Evolutionary conservation across 2,113 vertebrate species (phyloP), one percentile per base, ranked within the genome.

Genomic region (Austrofundulus limnaeus): DNA sequence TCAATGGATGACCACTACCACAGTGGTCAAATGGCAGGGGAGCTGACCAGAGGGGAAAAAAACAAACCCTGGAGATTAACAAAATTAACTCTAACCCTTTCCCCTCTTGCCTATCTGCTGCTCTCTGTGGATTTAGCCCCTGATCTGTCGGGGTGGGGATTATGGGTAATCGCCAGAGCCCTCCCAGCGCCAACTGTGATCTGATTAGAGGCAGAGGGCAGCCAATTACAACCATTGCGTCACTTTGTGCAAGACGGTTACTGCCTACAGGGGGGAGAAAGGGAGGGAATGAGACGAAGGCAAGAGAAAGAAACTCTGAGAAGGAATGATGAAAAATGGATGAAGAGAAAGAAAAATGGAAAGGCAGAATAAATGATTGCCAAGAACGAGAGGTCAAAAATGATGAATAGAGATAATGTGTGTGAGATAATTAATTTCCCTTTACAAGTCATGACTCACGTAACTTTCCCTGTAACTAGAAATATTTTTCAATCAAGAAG

Each of bases 191-290:
- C 80, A 62, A 69, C 80, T 75, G 74, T 78, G 75, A 82, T 87
- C 75, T 81, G 82, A 88, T 85, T 78, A 70, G 78, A 70, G 67
- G 74, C 75, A 71, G 82, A 87, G 76, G 84, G 74, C 75, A 84
- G 84, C 81, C 90, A 92, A 91, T 91, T 91, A 92, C 77, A 84
- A 86, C 80, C 88, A 86, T 91, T 52, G 82, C 80, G 66, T 92
- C 91, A 91, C 82, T 89, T 90, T 88, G 84, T 89, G 86, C 87
- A 87, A 70, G 82, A 85, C 59, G 25, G 82, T 55, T 79, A 11
- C 64, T 75, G 77, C 75, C 84, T 79, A 70, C 66, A 71, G 76
- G 72, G 62, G n/a, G 37, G 42, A 55, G 69, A 50, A 38, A 53
- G 60, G 43, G 77, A 52, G 42, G n/a, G 43, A 49, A 34, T 0